Conservation (phyloP, 2,797 vertebrate genomes). For the Lagocephalus sceleratus region DNA sequence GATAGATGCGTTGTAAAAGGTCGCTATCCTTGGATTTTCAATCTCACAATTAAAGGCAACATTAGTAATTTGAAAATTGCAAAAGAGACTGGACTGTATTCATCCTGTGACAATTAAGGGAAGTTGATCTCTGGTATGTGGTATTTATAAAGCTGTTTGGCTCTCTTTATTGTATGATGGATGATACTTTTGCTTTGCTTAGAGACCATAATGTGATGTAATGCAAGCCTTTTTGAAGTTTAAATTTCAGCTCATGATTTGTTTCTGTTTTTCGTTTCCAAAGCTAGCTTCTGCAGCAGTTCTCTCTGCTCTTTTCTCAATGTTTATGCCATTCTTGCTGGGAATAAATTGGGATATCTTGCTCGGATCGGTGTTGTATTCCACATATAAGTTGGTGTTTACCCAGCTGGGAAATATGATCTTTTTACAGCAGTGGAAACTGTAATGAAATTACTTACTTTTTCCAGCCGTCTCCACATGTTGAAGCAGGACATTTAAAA, state of each 20-base stretch:
- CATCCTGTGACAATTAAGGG: constrained; percentile 55
- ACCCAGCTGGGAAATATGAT: constrained; percentile 74
- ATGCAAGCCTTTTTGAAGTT: constrained; percentile 24
- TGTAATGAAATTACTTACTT: constrained; percentile 68
- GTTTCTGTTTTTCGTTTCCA: constrained; percentile 38
- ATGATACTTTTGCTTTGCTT: constrained; percentile 40
- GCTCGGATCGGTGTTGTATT: constrained; percentile 67
- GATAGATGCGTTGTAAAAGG: constrained; percentile 47
- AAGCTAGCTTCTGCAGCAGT: constrained; percentile 26
- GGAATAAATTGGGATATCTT: constrained; percentile 51
- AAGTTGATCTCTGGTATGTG: constrained; percentile 41
- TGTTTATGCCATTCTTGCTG: constrained; percentile 55
- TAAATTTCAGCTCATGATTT: constrained; percentile 16
- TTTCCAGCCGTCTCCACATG: constrained; percentile 57
- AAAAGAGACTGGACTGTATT: constrained; percentile 48
- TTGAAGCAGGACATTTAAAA: constrained; percentile 54
- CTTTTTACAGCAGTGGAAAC: constrained; percentile 49
- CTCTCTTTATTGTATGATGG: constrained; percentile 36
- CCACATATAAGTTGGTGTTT: constrained; percentile 74
- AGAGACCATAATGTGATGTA: constrained; percentile 38
- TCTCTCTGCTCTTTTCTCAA: constrained; percentile 19
- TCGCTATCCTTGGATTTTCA: constrained; percentile 73
- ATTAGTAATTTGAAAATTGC: constrained; percentile 59
- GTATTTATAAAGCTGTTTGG: constrained; percentile 46
- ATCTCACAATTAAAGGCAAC: constrained; percentile 74